Evolutionary conservation across 1,140 invertebrate species (phyloP), one percentile per base, ranked within the genome.

Genomic region (Ganaspis sp.): DNA sequence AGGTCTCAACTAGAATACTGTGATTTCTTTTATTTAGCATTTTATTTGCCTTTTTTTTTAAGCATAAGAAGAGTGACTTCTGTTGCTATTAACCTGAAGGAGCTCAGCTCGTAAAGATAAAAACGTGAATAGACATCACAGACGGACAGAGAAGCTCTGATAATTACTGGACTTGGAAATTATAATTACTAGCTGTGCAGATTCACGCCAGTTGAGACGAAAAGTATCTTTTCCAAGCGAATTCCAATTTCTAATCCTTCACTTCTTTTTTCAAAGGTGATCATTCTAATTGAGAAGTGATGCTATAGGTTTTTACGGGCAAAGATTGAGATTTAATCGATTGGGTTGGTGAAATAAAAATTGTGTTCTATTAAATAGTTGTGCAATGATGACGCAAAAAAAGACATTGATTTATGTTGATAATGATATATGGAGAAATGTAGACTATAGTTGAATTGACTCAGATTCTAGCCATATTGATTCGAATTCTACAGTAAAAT

Each of bases 171-270:
- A 73, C 72, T 64, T 23, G 54, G 72, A 78, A 77, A 75, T 75
- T 79, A 80, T 81, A 80, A 82, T 83, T 75, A 81, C 76, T 64
- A 76, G 72, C 75, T 76, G 79, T 78, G 79, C 81, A 78, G 79
- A 83, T 83, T 83, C 79, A 76, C 75, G 75, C 79, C 79, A 74
- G 77, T 81, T 81, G 45, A 79, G 77, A 79, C 74, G 37, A 69
- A 77, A 54, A 78, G 21, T 9, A 23, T 26, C 23, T 15, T 58
- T 58, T 58, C 23, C 54, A 29, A 29, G 54, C 11, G 23, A 9
- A 29, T 64, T 64, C 54, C 21, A 11, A 9, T 26, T 12, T 64
- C 23, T n/a, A 26, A 29, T 29, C 54, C 29, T 64, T 29, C 4
- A 29, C 11, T 64, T 64, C 21, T n/a, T 29, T 11, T 34, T 29